phyloP scores from a whole-genome alignment of 2,113 vertebrate species.

The Emberiza fucata region DNA sequence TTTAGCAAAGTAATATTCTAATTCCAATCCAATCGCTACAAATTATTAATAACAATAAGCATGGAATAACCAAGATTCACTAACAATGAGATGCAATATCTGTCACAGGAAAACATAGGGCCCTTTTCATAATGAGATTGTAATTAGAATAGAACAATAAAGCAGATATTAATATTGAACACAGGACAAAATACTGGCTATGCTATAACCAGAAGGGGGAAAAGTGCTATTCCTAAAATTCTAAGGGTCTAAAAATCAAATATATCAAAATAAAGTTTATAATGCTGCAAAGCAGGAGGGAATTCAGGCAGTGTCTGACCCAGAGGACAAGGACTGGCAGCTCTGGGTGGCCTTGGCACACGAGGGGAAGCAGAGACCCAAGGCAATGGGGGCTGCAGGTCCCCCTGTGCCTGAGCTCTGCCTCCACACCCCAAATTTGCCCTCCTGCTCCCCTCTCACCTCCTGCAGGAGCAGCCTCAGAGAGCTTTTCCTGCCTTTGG shows the following conservation, averaged over 20 bases:
- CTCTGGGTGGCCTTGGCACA: neutral
- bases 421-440: neutral
- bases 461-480: neutral
- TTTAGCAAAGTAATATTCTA: constrained; percentile 59
- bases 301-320: neutral
- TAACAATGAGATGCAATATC: constrained; percentile 9
- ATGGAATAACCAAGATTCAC: neutral
- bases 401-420: too few relatives aligned
- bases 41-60: constrained; percentile 52
- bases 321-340: neutral
- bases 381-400: neutral
- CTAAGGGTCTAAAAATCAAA: neutral
- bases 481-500: neutral
- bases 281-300: neutral
- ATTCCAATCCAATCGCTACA: constrained; percentile 38
- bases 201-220: rapidly evolving
- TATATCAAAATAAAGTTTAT: neutral
- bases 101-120: constrained; percentile 5
- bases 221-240: neutral
- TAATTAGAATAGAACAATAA: constrained; percentile 48
- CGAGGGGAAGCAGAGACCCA: neutral
- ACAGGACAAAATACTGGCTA: neutral
- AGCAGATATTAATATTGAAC: constrained; percentile 2
- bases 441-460: neutral
- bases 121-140: constrained; percentile 8